Base-by-base conservation (phyloP, 2,888 invertebrate genomes). In the Stenchaetothrips biformis region DNA sequence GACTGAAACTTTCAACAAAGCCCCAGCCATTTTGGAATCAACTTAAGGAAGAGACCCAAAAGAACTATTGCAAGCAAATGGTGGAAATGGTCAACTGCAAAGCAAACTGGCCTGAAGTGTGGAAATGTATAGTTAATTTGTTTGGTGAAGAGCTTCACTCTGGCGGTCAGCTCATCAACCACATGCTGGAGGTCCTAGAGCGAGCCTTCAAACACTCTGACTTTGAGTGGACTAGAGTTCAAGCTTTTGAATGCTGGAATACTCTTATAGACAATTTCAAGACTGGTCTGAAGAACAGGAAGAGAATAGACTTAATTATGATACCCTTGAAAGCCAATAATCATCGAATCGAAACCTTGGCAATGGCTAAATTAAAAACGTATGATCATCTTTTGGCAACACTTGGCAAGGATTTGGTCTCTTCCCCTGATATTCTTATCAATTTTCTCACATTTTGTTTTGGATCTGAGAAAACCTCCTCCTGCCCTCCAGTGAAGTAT, bases 191-290 rank as follows among this genome's bases (percentile, higher is more conserved):
- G 7, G 67, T 74, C 7, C 25, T 74, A 25, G 67, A 74, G 25
- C 67, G 67, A 9, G 67, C 67, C 25, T 74, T 74, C 11, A 74
- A 74, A 25, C 67, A 74, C 1, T 1, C 67, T 4, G 67, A 74
- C 67, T 74, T 74, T 74, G 67, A 74, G 67, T 74, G 67, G 67
- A 74, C 67, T 1, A n/a, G 67, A 74, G 67, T 74, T n/a, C 67
- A 74, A 74, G 67, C 67, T 6, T 74, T 74, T 25, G 25, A 11
- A 11, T 74, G 67, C 67, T 74, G 67, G 67, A 74, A 74, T 11
- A 74, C 67, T 25, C 67, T 74, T 8, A 74, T 74, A 11, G 67
- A 74, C 25, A 74, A 74, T 25, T 74, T 74, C 67, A 74, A 25
- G 25, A 74, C 21, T 74, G 67, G 67, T 2, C 67, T 74, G 7